These are phyloP conservation scores for Drosophila littoralis DNA, from an alignment of 1,140 invertebrate genomes.

Conservation along the genomic window DNA sequence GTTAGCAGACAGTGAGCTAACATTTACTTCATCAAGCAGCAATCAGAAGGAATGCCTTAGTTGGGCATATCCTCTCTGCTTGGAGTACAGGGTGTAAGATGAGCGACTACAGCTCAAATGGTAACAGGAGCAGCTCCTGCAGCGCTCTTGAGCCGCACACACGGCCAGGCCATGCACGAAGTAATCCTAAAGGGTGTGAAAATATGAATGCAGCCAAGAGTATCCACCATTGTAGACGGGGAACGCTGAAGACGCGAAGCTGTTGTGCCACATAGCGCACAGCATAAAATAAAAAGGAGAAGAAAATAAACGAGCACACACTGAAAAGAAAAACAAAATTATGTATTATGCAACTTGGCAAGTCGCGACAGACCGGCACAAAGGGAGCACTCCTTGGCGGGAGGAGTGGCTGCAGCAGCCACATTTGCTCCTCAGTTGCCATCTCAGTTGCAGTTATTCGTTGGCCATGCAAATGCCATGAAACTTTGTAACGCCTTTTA, in stretches of 20 bases:
- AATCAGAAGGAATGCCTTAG: background rate
- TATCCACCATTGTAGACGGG: slow-evolving; percentile 14
- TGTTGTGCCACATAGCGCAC: slow-evolving; percentile 43
- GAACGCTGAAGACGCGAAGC: slow-evolving; percentile 29
- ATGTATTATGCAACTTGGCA: slow-evolving; percentile 70
- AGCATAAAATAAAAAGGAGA: slow-evolving; percentile 12
- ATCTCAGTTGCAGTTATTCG: slow-evolving; percentile 53
- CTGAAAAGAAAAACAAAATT: slow-evolving; percentile 76
- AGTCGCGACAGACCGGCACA: slow-evolving; percentile 55
- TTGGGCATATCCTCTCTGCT: background rate
- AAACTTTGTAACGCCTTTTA: slow-evolving; percentile 30
- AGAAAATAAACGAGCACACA: slow-evolving; percentile 62
- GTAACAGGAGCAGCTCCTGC: slow-evolving; percentile 61
- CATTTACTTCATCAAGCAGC: background rate
- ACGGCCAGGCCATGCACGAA: slow-evolving; percentile 67
- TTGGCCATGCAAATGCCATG: slow-evolving; percentile 55
- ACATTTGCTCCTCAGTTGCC: slow-evolving; percentile 54
- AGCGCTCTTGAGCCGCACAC: slow-evolving; percentile 51
- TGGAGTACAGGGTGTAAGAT: slow-evolving; percentile 15
- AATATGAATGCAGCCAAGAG: slow-evolving; percentile 76
- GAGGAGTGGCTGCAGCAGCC: slow-evolving; percentile 11
- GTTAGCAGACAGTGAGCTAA: background rate
- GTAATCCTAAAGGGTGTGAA: slow-evolving; percentile 81
- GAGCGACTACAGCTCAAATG: slow-evolving; percentile 46
- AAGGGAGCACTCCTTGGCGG: background rate